Evolutionary conservation across 2,113 vertebrate genomes (phyloP), one percentile per base, ranked within the genome.

Genomic region (Tachycineta bicolor): DNA sequence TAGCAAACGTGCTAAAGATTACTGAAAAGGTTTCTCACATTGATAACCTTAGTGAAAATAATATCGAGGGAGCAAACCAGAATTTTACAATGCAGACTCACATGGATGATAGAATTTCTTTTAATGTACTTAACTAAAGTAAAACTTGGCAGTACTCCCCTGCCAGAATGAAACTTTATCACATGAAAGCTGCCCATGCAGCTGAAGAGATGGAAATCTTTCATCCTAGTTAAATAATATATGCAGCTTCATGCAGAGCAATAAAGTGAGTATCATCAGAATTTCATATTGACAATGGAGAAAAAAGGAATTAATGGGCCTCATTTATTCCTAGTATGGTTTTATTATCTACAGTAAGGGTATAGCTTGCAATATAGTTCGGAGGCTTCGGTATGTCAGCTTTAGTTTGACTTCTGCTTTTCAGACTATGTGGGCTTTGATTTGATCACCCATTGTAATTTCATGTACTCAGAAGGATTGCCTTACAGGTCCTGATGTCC

Each of bases 201-300:
- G 55, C 50, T 74, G 84, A 93, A 79, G 69, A 93, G 78, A 87
- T 83, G 68, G 67, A 94, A 96, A 94, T 92, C 55, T 90, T 92
- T 93, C 71, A 63, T 55, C 74, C 34, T 41, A 56, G 68, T 93
- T 89, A 94, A 95, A 96, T 90, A 96, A 95, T 83, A 77, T 83
- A 94, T 86, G 56, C 90, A 83, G 71, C 53, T 80, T 88, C 79
- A 86, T 59, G 79, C 71, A 90, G 88, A 90, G 88, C 68, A 86
- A 91, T 93, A 83, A 93, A 92, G 64, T 77, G 71, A 67, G 79
- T 93, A 89, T 88, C 79, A 88, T 76, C 68, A 88, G 90, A 96
- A 93, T 88, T 93, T 93, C 83, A 83, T 91, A 91, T 63, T 91
- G 75, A 91, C 88, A 93, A 85, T 69, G 49, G 65, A 55, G 15